These are phyloP conservation scores for Microtus ochrogaster DNA, from an alignment of 2,113 vertebrate genomes.

Conservation along the genomic window DNA sequence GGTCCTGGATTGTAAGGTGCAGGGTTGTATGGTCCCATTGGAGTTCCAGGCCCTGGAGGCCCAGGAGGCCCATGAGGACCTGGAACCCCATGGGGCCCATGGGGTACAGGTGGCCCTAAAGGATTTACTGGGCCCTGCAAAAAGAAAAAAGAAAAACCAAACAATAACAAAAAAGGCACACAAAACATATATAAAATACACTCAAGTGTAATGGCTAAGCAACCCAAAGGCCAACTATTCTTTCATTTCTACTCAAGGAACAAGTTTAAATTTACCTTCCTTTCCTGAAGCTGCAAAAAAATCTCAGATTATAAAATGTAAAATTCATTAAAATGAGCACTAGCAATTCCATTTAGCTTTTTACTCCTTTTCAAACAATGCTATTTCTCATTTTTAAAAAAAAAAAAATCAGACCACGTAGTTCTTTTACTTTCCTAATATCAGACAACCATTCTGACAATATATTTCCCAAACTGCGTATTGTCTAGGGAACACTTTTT, in stretches of 20 bases:
- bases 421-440: not conserved
- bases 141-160: not conserved
- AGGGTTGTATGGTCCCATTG: slow-evolving; percentile 98
- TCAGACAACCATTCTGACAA: not conserved
- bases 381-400: not conserved
- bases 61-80: slow-evolving; percentile 93
- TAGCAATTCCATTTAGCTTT: not conserved
- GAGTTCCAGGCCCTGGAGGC: slow-evolving; percentile 95
- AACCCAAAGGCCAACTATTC: not conserved
- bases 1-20: slow-evolving; percentile 98
- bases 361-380: not conserved
- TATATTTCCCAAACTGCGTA: not conserved
- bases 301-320: not conserved
- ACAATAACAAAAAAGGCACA: not conserved
- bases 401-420: not conserved
- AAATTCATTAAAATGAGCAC: slow-evolving; percentile 27
- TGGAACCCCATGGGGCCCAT: slow-evolving; percentile 97
- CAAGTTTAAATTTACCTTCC: not conserved
- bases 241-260: not conserved
- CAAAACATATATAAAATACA: not conserved
- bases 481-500: not conserved
- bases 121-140: slow-evolving; percentile 96
- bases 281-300: not conserved
- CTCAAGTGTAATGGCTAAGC: not conserved
- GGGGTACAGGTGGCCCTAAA: slow-evolving; percentile 96